These are phyloP conservation scores for Parazoanthus darwini DNA, from an alignment of 92 coral and sea anemone genomes.

Conservation along the genomic window DNA sequence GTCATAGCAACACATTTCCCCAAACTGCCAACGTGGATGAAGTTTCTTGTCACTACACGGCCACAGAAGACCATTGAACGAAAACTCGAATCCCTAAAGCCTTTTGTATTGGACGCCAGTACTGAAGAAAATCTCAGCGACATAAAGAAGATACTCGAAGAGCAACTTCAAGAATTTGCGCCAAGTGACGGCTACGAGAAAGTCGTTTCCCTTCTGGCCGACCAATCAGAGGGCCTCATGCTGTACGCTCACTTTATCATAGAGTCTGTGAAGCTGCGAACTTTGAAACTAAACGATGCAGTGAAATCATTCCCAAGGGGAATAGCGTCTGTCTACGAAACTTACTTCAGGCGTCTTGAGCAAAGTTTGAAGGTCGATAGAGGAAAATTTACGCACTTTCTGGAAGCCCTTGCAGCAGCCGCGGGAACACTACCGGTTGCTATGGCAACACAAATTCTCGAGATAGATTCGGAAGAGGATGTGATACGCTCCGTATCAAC, in stretches of 20 bases:
- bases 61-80: constrained; percentile 44
- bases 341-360: constrained; percentile 58
- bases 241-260: constrained; percentile 63
- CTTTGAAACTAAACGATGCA: constrained; percentile 13
- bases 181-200: constrained; percentile 20
- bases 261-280: constrained; percentile 38
- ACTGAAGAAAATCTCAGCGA: constrained; percentile 58
- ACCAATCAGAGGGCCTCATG: constrained; percentile 75
- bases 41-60: constrained; percentile 66
- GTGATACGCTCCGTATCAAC: constrained; percentile 46
- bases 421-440: constrained; percentile 55
- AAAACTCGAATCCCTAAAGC: constrained; percentile 38
- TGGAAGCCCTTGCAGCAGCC: constrained; percentile 68
- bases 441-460: constrained; percentile 48
- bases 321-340: constrained; percentile 59
- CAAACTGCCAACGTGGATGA: constrained; percentile 64
- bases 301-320: constrained; percentile 54
- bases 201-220: constrained; percentile 35
- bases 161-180: constrained; percentile 29
- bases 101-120: constrained; percentile 41
- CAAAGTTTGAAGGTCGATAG: constrained; percentile 26
- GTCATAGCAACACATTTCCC: constrained; percentile 54
- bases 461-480: constrained; percentile 13
- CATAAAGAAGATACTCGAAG: constrained; percentile 50
- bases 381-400: constrained; percentile 44